Conservation (phyloP, 2,888 invertebrate species). For the Chrysolina haemoptera region DNA sequence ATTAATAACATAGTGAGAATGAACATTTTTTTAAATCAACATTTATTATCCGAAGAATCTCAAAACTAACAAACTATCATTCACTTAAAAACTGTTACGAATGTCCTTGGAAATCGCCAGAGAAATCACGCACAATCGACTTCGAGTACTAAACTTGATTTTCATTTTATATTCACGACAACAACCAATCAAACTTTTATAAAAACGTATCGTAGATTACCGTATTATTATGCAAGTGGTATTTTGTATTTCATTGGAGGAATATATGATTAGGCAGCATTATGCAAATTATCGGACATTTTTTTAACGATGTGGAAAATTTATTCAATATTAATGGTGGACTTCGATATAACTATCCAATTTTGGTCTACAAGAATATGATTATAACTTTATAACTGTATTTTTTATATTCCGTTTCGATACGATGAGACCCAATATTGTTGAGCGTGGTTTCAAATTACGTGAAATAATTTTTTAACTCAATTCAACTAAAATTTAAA, state of each 20-base stretch:
- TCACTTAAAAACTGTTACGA: not conserved
- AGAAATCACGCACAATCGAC: not conserved
- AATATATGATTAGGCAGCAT: slow-evolving; percentile 46
- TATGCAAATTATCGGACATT: slow-evolving; percentile 49
- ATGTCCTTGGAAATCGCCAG: not conserved
- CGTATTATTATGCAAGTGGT: slow-evolving; percentile 44
- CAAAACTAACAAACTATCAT: too few species aligned
- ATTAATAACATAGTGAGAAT: too few species aligned
- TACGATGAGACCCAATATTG: not conserved
- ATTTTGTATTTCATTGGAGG: slow-evolving; percentile 45
- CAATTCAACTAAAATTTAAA: not conserved
- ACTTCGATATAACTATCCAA: slow-evolving; percentile 41
- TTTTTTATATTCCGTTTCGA: slow-evolving; percentile 14
- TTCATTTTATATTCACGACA: slow-evolving; percentile 34
- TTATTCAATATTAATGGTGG: slow-evolving; percentile 49
- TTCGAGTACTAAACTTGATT: slow-evolving; percentile 13
- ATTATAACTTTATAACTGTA: slow-evolving; percentile 39
- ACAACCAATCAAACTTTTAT: slow-evolving; percentile 42
- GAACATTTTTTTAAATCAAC: too few species aligned
- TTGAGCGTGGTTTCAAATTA: not conserved
- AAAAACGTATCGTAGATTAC: slow-evolving; percentile 41
- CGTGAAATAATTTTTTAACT: not conserved
- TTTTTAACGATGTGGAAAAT: slow-evolving; percentile 47
- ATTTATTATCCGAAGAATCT: too few species aligned
- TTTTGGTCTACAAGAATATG: slow-evolving; percentile 41